Evolutionary conservation across 2,888 invertebrate genomes (phyloP), one percentile per base, ranked within the genome.

Genomic region (Mystacides longicornis): DNA sequence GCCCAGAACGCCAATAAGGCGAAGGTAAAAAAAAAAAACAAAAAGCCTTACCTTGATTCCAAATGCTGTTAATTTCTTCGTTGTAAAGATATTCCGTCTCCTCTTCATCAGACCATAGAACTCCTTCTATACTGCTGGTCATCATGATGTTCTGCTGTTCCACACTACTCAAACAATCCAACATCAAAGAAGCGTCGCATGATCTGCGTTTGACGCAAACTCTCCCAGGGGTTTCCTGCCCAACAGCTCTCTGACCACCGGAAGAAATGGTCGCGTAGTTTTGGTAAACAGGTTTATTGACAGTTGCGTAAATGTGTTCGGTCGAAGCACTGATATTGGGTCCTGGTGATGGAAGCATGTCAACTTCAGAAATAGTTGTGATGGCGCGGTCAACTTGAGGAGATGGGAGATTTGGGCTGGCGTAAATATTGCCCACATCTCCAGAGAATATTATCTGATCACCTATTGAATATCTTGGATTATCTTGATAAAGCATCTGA

Each of bases 91-190:
- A 77, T 63, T 76, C 76, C 57, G 71, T 76, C 55, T 77, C 77
- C 62, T 77, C 77, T 61, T 77, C 77, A 69, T 77, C 77, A 1
- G 77, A 77, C 77, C 77, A 77, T 62, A 77, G 69, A 20, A 77
- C 77, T 0, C 77, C 77, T 63, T 77, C 77, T 27, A 77, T 77
- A 59, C 77, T 77, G 16, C 77, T 77, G n/a, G 75, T 76, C 51
- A 74, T 69, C 2, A 70, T 72, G 46, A 69, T 71, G 3, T 64
- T 67, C 1, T 74, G 74, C 0, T 68, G n/a, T 14, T 48, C 50
- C 3, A 23, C 23, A n/a, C 49, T 31, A n/a, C 52, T 54, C 16
- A 58, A 33, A 22, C 50, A 33, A 18, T 58, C 58, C 27, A 53
- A 19, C 42, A 52, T 22, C 47, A 55, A 43, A 16, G 55, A 49